Evolutionary conservation across 2,113 vertebrate species (phyloP).

Genomic region (Cyrtonyx montezumae): DNA sequence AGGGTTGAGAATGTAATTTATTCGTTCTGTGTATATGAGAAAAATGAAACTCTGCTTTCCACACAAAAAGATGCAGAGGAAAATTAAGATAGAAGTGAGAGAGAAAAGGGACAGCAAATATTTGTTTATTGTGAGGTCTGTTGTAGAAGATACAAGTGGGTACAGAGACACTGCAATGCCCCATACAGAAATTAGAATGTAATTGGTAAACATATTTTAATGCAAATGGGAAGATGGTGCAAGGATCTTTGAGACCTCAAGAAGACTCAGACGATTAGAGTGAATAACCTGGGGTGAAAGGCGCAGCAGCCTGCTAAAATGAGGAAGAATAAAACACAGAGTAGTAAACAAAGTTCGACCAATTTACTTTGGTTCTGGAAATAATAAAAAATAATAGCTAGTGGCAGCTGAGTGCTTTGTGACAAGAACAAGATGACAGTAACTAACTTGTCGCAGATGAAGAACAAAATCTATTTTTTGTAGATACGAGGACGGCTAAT

Average conservation of each 20-base stretch:
- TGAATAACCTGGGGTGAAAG: not conserved
- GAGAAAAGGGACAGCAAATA: not conserved
- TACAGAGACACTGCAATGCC: not conserved
- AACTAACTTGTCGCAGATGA: conserved; percentile 33
- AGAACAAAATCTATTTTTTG: conserved; percentile 9
- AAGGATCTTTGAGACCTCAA: not conserved
- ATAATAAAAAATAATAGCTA: conserved; percentile 2
- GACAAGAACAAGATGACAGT: conserved; percentile 49
- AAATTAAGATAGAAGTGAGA: not conserved
- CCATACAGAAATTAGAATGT: not conserved
- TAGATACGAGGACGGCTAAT: conserved; percentile 13
- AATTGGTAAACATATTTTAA: not conserved
- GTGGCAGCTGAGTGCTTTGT: conserved; percentile 33
- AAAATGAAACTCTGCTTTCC: not conserved
- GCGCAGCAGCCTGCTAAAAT: not conserved
- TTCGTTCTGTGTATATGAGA: not conserved
- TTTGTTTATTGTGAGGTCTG: not conserved
- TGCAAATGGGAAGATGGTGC: not conserved
- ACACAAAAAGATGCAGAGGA: not conserved
- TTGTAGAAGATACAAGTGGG: not conserved
- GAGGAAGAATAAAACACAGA: not conserved
- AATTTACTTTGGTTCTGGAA: conserved; percentile 1
- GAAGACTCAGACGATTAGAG: not conserved
- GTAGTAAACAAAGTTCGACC: conserved; percentile 5
- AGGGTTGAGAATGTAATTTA: not conserved